These are phyloP conservation scores for Phoebastria nigripes DNA, from an alignment of 2,797 vertebrate species.

Conservation along the genomic window DNA sequence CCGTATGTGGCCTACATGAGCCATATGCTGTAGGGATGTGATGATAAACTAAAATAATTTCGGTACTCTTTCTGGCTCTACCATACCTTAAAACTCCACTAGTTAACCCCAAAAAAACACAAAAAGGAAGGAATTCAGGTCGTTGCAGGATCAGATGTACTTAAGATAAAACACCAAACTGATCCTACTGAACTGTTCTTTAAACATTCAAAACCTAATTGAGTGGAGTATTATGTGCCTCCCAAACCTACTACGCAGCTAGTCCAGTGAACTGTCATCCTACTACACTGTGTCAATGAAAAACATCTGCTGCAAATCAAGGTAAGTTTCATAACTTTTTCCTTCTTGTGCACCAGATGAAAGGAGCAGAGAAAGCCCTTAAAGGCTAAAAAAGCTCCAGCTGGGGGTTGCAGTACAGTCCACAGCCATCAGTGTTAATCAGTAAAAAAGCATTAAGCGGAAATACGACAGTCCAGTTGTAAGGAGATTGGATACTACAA, in stretches of 20 bases:
- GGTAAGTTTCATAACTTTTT: background rate
- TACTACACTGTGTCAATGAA: background rate
- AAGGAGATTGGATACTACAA: background rate
- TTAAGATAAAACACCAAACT: background rate
- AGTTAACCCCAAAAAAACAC: background rate
- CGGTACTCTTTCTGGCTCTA: background rate
- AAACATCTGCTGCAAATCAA: background rate
- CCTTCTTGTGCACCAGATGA: background rate
- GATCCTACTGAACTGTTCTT: background rate
- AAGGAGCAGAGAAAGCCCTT: background rate
- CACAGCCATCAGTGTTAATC: background rate
- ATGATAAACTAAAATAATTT: background rate
- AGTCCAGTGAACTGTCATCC: background rate
- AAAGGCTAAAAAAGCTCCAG: background rate
- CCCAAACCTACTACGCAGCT: background rate
- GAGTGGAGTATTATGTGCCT: background rate
- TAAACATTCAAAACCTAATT: background rate
- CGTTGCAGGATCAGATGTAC: background rate
- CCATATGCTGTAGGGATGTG: rapidly evolving
- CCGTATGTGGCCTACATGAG: rapidly evolving
- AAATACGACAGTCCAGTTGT: rapidly evolving
- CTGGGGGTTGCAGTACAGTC: background rate
- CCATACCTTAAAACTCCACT: background rate
- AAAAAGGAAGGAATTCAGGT: background rate
- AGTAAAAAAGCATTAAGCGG: rapidly evolving